phyloP scores from a whole-genome alignment of 2,797 vertebrate species.

The Tragopan temminckii region DNA sequence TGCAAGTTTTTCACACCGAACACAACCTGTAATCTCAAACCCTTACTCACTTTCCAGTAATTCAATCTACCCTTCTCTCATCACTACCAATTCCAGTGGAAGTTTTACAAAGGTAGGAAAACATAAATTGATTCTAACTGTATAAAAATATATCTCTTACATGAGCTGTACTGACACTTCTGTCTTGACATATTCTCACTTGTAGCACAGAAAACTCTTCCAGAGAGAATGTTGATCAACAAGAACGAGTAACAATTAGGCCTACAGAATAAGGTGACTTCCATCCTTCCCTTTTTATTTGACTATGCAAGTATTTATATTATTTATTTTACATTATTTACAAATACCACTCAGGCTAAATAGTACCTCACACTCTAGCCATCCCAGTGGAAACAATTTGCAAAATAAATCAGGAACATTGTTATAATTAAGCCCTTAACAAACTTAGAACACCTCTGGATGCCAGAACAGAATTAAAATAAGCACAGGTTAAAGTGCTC shows the following conservation, averaged over 20 bases:
- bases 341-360: not conserved
- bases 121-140: not conserved
- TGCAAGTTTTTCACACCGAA: not conserved
- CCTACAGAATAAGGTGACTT: not conserved
- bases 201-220: not conserved
- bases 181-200: not conserved
- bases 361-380: not conserved
- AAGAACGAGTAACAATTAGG: not conserved
- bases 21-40: not conserved
- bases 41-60: not conserved
- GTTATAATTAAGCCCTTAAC: not conserved
- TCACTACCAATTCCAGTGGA: not conserved
- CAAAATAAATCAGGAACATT: not conserved
- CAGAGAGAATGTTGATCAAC: rapidly evolving
- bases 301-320: not conserved
- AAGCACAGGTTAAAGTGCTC: not conserved
- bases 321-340: not conserved
- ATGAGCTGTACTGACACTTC: not conserved
- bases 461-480: not conserved
- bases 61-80: not conserved
- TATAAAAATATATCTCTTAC: not conserved
- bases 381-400: not conserved
- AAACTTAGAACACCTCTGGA: not conserved
- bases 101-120: not conserved
- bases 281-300: not conserved